Conservation (phyloP, 2,113 vertebrate species). For the Cinclus cinclus region DNA sequence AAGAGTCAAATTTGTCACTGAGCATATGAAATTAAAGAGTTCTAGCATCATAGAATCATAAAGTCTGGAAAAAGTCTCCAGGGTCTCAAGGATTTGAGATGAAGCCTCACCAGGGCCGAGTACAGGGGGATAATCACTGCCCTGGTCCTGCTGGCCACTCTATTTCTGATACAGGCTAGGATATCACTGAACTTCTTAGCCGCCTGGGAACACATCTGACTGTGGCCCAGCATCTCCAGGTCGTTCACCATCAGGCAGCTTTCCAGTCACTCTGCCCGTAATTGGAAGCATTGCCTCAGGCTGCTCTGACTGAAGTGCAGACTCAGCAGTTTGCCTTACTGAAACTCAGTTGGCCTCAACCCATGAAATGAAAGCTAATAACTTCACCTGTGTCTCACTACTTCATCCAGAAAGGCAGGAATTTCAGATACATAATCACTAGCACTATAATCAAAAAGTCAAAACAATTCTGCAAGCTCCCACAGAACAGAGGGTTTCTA, state of each 20-base stretch:
- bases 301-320: not conserved
- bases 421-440: not conserved
- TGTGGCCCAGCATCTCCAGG: not conserved
- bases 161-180: not conserved
- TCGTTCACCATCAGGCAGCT: not conserved
- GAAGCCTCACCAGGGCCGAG: rapidly evolving
- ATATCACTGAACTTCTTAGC: not conserved
- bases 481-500: not conserved
- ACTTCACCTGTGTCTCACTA: not conserved
- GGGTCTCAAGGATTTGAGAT: not conserved
- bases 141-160: not conserved
- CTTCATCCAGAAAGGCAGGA: not conserved
- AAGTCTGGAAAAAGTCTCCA: not conserved
- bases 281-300: not conserved
- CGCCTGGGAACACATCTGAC: not conserved
- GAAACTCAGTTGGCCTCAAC: not conserved
- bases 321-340: not conserved
- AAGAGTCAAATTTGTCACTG: not conserved
- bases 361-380: not conserved
- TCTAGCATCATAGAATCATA: not conserved
- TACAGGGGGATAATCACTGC: not conserved
- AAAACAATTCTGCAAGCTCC: not conserved
- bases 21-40: not conserved
- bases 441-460: not conserved
- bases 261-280: not conserved